phyloP scores from a whole-genome alignment of 2,797 vertebrate genomes.

The Eurystomus glaucurus region DNA sequence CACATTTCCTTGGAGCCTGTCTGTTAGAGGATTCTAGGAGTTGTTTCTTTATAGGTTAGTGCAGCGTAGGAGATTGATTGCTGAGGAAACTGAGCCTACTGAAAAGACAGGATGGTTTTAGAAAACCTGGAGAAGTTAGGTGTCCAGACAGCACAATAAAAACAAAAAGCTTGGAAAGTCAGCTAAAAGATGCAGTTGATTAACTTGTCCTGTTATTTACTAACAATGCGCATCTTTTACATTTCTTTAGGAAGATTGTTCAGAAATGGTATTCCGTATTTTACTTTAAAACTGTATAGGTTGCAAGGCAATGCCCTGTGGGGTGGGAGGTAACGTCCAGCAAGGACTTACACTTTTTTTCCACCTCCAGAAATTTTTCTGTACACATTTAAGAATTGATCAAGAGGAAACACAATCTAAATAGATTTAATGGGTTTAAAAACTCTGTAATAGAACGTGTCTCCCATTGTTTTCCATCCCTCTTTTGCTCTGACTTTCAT shows the following conservation, averaged over 20 bases:
- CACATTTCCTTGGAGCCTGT: background rate
- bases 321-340: background rate
- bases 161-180: background rate
- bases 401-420: background rate
- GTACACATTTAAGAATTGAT: background rate
- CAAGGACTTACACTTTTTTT: background rate
- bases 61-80: background rate
- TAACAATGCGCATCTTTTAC: background rate
- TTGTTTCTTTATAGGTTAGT: background rate
- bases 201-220: background rate
- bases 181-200: fast-evolving
- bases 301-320: fast-evolving
- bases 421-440: background rate
- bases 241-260: background rate
- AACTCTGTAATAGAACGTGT: background rate
- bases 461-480: background rate
- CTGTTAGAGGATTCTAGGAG: background rate
- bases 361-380: background rate
- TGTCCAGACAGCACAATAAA: background rate
- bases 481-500: background rate
- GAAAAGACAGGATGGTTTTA: background rate
- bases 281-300: background rate
- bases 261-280: background rate
- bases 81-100: background rate
- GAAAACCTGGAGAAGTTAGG: background rate